These are phyloP conservation scores for Melitaea athalia DNA, from an alignment of 2,888 invertebrate genomes.

Conservation along the genomic window DNA sequence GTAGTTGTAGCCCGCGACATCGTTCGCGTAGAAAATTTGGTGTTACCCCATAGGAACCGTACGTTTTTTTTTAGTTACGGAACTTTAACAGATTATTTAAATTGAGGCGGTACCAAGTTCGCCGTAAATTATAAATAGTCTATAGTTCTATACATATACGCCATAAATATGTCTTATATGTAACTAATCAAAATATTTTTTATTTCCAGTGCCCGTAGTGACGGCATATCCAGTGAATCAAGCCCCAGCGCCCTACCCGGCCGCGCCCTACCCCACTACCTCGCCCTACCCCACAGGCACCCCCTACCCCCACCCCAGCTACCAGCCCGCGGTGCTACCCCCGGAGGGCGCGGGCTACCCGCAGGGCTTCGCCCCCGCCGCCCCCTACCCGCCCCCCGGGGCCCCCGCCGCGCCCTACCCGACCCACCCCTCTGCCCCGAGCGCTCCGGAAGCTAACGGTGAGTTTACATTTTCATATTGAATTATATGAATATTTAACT, in stretches of 20 bases:
- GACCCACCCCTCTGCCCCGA: constrained; percentile 47
- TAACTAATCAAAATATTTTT: not conserved
- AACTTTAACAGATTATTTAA: no score
- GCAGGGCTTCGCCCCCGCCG: constrained; percentile 36
- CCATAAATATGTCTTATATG: no score
- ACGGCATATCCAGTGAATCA: constrained; percentile 40
- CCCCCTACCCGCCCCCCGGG: constrained; percentile 37
- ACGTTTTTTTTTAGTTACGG: no score
- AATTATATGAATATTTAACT: no score
- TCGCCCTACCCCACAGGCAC: constrained; percentile 45
- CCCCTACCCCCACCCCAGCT: constrained; percentile 44
- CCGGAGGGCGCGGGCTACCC: constrained; percentile 47
- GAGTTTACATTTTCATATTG: constrained; percentile 23
- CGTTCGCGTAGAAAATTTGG: no score
- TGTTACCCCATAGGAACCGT: no score
- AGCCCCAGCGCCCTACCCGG: constrained; percentile 50
- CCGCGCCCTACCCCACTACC: constrained; percentile 36
- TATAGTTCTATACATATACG: no score
- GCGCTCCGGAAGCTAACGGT: constrained; percentile 62
- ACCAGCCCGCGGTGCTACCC: no score
- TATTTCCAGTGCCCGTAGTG: constrained; percentile 38
- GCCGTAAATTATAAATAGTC: no score
- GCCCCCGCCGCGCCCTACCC: constrained; percentile 44
- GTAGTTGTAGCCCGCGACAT: no score
- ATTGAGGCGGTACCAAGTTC: no score